Conservation (phyloP, 2,888 invertebrate species). For the Dugesia japonica region DNA sequence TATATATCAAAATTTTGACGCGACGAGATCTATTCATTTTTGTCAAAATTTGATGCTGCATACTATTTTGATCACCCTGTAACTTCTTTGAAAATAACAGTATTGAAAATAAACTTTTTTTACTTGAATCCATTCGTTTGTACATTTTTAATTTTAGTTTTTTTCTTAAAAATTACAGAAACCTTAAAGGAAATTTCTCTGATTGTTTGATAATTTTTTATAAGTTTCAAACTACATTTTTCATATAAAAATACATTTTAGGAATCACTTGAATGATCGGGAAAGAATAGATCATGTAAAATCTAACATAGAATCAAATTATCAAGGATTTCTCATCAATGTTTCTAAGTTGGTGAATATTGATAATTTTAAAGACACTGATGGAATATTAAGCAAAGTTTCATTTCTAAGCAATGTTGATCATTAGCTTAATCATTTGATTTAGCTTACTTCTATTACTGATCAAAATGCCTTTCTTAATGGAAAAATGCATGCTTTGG, state of each 20-base stretch:
- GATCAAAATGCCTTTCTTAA: conserved; percentile 2
- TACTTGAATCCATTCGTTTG: no score
- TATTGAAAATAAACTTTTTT: no score
- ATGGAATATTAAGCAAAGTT: neutral
- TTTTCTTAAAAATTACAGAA: no score
- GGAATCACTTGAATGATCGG: conserved; percentile 3
- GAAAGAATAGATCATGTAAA: neutral
- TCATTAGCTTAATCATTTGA: neutral
- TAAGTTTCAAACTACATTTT: no score
- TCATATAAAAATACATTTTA: neutral
- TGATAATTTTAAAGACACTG: neutral
- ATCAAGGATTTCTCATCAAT: conserved; percentile 3
- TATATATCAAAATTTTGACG: no score
- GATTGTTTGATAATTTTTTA: no score
- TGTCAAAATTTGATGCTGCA: no score
- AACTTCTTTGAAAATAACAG: no score
- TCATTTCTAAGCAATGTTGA: neutral
- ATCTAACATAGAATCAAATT: neutral
- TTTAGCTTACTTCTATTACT: neutral
- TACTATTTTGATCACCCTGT: no score
- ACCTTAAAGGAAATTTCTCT: no score
- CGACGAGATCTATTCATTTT: no score
- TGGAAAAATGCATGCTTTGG: neutral
- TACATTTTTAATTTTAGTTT: no score
- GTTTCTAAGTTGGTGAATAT: neutral